These are phyloP conservation scores for Catharus fuscescens DNA, from an alignment of 2,113 vertebrate species.

Conservation along the genomic window DNA sequence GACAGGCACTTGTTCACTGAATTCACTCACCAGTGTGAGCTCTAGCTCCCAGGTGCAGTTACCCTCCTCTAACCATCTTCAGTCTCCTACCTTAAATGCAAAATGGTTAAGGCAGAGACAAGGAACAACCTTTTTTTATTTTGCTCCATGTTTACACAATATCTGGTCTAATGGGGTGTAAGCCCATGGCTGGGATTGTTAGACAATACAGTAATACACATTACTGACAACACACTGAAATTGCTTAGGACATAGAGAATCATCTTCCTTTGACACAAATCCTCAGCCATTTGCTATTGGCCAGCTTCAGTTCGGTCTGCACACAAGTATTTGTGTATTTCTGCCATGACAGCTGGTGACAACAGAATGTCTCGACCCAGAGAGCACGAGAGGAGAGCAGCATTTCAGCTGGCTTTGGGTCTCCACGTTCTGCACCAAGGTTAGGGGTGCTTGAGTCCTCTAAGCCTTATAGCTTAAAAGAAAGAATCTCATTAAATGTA, in stretches of 20 bases:
- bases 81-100: background rate
- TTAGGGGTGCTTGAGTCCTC: background rate
- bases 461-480: background rate
- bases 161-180: background rate
- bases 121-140: background rate
- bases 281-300: background rate
- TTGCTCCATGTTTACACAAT: background rate
- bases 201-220: background rate
- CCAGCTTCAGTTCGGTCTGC: background rate
- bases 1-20: background rate
- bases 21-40: background rate
- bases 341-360: background rate
- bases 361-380: background rate
- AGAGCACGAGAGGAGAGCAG: background rate
- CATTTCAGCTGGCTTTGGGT: background rate
- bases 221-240: background rate
- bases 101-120: background rate
- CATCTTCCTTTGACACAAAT: background rate
- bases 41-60: background rate
- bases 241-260: background rate
- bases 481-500: slow-evolving; percentile 21
- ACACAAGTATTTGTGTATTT: background rate
- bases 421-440: background rate
- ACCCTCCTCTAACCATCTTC: background rate
- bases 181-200: background rate